phyloP scores from a whole-genome alignment of 2,113 vertebrate species.

The Thinocorus orbignyianus region DNA sequence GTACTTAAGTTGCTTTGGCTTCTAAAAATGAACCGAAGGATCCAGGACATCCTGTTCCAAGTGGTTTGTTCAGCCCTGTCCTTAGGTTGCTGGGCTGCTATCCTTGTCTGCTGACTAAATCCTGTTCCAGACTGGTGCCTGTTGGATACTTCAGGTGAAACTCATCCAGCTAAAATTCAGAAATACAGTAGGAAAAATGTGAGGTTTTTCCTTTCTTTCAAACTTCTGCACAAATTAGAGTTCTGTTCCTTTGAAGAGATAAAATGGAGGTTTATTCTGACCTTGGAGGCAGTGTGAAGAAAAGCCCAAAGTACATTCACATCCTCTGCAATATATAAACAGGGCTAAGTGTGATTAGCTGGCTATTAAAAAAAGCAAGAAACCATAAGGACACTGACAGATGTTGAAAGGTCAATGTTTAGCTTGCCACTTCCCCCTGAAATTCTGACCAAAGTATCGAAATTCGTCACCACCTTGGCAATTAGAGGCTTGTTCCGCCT shows the following conservation, averaged over 20 bases:
- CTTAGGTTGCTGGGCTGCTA: not conserved
- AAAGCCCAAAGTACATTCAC: not conserved
- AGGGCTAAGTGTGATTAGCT: not conserved
- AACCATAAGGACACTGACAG: not conserved
- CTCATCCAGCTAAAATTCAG: not conserved
- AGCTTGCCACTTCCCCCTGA: not conserved
- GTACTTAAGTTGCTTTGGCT: not conserved
- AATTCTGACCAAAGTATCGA: not conserved
- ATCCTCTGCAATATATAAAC: not conserved
- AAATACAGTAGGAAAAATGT: not conserved
- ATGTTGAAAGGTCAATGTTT: not conserved
- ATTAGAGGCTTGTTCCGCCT: not conserved
- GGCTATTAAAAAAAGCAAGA: not conserved
- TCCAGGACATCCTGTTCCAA: not conserved
- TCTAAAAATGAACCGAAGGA: not conserved
- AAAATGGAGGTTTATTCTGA: not conserved
- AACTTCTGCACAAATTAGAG: not conserved
- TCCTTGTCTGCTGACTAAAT: not conserved
- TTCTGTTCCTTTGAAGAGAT: not conserved
- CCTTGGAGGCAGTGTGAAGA: not conserved
- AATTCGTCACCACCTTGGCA: not conserved
- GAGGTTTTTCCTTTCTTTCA: fast-evolving
- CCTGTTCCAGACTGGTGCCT: not conserved
- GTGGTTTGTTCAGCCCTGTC: not conserved
- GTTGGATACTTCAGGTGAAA: not conserved